Evolutionary conservation across 2,113 vertebrate genomes (phyloP).

Genomic region (Anguilla japonica): DNA sequence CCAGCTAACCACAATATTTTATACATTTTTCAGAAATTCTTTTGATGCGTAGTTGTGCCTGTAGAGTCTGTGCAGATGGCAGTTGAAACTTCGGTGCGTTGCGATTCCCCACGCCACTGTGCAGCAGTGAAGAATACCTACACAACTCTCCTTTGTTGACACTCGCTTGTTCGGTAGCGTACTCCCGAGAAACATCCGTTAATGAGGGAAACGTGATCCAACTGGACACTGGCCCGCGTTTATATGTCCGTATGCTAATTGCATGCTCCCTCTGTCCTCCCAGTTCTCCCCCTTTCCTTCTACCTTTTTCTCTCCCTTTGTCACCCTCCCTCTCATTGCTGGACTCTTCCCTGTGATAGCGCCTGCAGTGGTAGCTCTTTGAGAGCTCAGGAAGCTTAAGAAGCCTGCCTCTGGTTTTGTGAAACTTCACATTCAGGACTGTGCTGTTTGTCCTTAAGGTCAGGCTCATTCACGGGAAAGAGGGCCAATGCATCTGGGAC

Average conservation of each 20-base stretch:
- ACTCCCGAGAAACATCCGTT: neutral
- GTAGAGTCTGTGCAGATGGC: neutral
- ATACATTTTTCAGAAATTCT: neutral
- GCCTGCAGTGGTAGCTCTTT: neutral
- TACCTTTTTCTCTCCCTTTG: neutral
- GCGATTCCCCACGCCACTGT: neutral
- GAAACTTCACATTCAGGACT: neutral
- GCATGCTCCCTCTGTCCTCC: neutral
- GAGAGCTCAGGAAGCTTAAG: neutral
- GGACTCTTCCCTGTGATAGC: neutral
- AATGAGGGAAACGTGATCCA: neutral
- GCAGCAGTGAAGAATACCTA: neutral
- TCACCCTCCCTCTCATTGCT: too few relatives aligned
- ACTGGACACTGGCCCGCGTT: neutral
- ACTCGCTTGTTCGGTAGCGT: neutral
- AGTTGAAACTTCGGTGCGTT: neutral
- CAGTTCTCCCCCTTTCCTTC: neutral
- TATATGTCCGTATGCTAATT: neutral
- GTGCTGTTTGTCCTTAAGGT: conserved; percentile 12
- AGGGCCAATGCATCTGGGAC: neutral
- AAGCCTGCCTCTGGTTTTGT: neutral
- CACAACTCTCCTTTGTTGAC: neutral
- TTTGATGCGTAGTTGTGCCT: neutral
- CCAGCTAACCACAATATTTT: neutral
- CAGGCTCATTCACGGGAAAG: conserved; percentile 7